Percentiles rank a stretch among this genome's conserved stretches.
phyloP scores from a whole-genome alignment of 1,140 invertebrate genomes.

The Wasmannia auropunctata region DNA sequence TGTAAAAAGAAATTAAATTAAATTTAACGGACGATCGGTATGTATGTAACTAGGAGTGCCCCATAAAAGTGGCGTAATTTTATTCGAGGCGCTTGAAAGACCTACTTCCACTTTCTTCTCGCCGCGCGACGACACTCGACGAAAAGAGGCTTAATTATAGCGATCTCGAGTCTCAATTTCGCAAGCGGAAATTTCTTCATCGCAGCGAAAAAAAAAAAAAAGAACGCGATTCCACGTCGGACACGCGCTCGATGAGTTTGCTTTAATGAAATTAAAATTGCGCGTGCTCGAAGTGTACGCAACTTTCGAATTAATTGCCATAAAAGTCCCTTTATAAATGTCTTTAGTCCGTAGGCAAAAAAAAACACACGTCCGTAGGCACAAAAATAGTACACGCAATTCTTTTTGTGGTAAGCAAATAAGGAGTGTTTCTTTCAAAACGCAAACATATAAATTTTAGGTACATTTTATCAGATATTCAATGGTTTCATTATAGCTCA shows the following conservation, averaged over 20 bases:
- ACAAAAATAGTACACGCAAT: background rate
- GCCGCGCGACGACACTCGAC: constrained; percentile 24
- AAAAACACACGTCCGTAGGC: too few species aligned
- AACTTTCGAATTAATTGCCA: constrained; percentile 46
- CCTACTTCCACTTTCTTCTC: constrained; percentile 42
- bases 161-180: constrained; percentile 29
- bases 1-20: constrained; percentile 33
- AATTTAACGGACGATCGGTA: constrained; percentile 15
- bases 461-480: background rate
- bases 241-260: background rate
- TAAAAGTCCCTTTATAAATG: background rate
- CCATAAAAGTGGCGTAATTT: constrained; percentile 30
- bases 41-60: constrained; percentile 20
- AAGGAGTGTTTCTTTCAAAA: background rate
- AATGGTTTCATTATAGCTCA: background rate
- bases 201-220: constrained; percentile 2
- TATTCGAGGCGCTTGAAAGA: background rate
- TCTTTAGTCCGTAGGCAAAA: background rate
- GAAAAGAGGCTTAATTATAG: constrained; percentile 45
- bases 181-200: constrained; percentile 52
- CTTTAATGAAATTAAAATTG: constrained; percentile 45
- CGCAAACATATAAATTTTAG: background rate
- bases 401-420: background rate
- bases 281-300: background rate
- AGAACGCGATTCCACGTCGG: background rate